These are phyloP conservation scores for Rhorus exstirpatorius DNA, from an alignment of 2,888 invertebrate species.

Conservation along the genomic window DNA sequence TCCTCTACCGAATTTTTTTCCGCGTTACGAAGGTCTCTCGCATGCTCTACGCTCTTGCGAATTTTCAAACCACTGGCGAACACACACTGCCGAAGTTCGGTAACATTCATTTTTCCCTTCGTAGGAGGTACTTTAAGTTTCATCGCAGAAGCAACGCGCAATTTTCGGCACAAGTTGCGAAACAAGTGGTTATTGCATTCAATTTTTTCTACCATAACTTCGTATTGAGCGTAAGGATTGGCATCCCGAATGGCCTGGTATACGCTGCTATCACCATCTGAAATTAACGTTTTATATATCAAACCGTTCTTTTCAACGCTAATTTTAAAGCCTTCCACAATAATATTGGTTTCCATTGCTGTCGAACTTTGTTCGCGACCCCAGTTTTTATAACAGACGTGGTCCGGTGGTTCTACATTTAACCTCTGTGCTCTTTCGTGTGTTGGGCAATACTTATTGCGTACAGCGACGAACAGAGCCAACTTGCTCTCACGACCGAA, in stretches of 20 bases:
- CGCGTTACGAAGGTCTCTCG: not conserved
- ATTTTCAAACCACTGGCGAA: constrained; percentile 27
- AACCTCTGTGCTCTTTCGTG: constrained; percentile 29
- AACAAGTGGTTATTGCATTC: constrained; percentile 79
- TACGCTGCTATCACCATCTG: constrained; percentile 79
- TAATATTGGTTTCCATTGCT: constrained; percentile 72
- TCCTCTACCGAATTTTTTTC: too few relatives aligned
- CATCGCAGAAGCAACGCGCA: constrained; percentile 12
- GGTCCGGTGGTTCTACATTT: constrained; percentile 53
- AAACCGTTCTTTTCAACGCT: constrained; percentile 41
- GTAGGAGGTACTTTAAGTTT: not conserved
- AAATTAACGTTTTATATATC: constrained; percentile 30
- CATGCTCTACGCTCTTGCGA: constrained; percentile 31
- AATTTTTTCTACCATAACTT: constrained; percentile 74
- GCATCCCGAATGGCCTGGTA: constrained; percentile 73
- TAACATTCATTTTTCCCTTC: not conserved
- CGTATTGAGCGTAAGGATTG: constrained; percentile 71
- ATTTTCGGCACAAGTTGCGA: constrained; percentile 63
- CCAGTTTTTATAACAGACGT: constrained; percentile 76
- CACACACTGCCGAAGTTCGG: constrained; percentile 37
- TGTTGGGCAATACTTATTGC: constrained; percentile 74
- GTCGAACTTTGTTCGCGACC: constrained; percentile 68
- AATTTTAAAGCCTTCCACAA: constrained; percentile 47
- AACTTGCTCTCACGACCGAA: constrained; percentile 47
- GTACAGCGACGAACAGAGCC: constrained; percentile 70